Evolutionary conservation across 2,797 vertebrate genomes (phyloP).

Genomic region (Onychomys leucogaster): DNA sequence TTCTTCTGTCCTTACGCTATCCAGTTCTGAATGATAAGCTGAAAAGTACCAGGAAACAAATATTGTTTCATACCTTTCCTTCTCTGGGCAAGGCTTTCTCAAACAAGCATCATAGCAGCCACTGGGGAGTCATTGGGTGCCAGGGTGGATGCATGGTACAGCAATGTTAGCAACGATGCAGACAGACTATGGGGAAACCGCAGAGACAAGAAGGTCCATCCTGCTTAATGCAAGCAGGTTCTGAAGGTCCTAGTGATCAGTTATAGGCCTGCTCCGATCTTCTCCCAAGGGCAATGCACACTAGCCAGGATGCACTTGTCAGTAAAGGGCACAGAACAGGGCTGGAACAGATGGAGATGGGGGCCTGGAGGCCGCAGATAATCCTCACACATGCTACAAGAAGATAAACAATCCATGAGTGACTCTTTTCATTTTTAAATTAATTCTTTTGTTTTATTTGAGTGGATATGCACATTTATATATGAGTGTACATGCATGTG

Average conservation of each 20-base stretch:
- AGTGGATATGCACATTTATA: not conserved
- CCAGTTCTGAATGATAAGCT: not conserved
- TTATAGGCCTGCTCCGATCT: not conserved
- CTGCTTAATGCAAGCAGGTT: not conserved
- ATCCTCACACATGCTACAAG: not conserved
- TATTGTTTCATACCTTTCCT: not conserved
- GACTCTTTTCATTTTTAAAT: not conserved
- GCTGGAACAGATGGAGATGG: not conserved
- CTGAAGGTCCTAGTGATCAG: not conserved
- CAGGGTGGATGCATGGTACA: accelerated
- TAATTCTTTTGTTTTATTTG: not conserved
- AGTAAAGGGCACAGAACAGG: not conserved
- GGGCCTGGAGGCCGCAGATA: not conserved
- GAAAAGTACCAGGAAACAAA: not conserved
- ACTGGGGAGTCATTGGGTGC: not conserved
- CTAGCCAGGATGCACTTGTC: not conserved
- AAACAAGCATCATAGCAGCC: not conserved
- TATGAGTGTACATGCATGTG: accelerated
- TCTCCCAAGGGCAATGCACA: not conserved
- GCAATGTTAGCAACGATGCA: accelerated
- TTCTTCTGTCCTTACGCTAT: not conserved
- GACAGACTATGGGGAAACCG: not conserved
- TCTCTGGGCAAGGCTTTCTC: not conserved
- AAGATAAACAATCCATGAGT: not conserved
- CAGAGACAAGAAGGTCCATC: not conserved